phyloP scores from a whole-genome alignment of 2,888 invertebrate genomes.

The Gisinianus flammeolus region DNA sequence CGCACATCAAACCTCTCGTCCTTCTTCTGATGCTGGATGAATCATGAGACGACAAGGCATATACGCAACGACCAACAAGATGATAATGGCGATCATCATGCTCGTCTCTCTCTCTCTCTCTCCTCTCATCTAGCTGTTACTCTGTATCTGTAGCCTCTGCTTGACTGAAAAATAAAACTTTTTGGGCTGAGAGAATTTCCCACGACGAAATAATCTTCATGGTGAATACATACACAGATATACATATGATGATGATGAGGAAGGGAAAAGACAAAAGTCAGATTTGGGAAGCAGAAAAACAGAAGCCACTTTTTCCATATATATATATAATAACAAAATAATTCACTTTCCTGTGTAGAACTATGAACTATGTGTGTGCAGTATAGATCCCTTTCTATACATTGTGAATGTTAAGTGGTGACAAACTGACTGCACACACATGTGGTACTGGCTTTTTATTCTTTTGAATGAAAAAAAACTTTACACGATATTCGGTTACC shows the following conservation, averaged over 20 bases:
- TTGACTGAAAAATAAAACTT: neutral
- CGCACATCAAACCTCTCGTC: neutral
- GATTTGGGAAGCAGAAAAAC: neutral
- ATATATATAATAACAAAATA: neutral
- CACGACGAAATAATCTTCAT: slow-evolving; percentile 31
- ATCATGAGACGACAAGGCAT: neutral
- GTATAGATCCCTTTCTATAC: too few relatives aligned
- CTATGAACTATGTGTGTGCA: too few relatives aligned
- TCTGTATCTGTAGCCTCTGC: neutral
- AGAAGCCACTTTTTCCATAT: neutral
- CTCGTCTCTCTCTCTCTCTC: neutral
- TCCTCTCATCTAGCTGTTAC: neutral
- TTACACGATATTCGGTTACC: too few relatives aligned
- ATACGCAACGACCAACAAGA: neutral
- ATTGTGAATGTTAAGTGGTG: too few relatives aligned
- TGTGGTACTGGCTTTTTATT: too few relatives aligned
- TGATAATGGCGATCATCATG: slow-evolving; percentile 1
- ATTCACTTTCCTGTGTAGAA: neutral
- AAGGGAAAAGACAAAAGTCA: too few relatives aligned
- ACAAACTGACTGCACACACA: too few relatives aligned
- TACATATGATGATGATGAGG: neutral
- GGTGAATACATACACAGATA: slow-evolving; percentile 3
- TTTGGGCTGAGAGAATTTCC: slow-evolving; percentile 19
- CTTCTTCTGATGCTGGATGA: neutral
- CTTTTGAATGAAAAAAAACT: too few relatives aligned